Evolutionary conservation across 92 coral and sea anemone species (phyloP).

Genomic region (Actinostola sp.): DNA sequence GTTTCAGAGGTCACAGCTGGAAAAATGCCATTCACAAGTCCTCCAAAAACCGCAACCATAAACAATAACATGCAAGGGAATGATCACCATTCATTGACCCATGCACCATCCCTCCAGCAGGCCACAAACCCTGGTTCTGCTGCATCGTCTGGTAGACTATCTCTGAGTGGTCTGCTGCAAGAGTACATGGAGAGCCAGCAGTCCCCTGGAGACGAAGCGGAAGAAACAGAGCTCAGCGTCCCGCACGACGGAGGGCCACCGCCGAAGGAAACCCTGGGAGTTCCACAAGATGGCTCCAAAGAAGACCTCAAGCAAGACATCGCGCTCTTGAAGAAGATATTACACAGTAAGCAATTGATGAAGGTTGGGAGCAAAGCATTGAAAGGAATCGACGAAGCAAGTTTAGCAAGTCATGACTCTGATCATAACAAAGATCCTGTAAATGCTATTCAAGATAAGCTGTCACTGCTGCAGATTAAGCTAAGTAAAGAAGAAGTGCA

Average conservation of each 20-base stretch:
- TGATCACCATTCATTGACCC: background rate
- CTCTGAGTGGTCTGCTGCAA: conserved; percentile 21
- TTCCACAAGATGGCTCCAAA: conserved; percentile 36
- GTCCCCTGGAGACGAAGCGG: background rate
- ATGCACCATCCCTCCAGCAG: background rate
- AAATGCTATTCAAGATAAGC: too few species aligned
- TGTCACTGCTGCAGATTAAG: background rate
- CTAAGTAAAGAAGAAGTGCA: conserved; percentile 15
- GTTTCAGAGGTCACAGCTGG: background rate
- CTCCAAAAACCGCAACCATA: background rate
- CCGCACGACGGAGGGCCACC: conserved; percentile 25
- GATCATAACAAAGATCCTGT: background rate
- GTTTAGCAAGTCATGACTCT: background rate
- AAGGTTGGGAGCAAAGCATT: conserved; percentile 22
- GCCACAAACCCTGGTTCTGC: conserved; percentile 1
- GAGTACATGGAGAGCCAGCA: conserved; percentile 38
- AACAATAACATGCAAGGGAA: background rate
- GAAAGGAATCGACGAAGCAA: conserved; percentile 25
- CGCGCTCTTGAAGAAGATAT: conserved; percentile 29
- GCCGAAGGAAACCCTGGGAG: conserved; percentile 15
- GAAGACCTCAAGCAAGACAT: conserved; percentile 21
- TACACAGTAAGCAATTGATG: conserved; percentile 31
- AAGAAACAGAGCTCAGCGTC: background rate
- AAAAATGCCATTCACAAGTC: background rate
- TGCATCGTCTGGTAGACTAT: background rate